A percentile compares a stretch with the other conserved stretches of the same genome.
Conservation (phyloP, 2,888 invertebrate genomes). For the Dryocosmus kuriphilus region DNA sequence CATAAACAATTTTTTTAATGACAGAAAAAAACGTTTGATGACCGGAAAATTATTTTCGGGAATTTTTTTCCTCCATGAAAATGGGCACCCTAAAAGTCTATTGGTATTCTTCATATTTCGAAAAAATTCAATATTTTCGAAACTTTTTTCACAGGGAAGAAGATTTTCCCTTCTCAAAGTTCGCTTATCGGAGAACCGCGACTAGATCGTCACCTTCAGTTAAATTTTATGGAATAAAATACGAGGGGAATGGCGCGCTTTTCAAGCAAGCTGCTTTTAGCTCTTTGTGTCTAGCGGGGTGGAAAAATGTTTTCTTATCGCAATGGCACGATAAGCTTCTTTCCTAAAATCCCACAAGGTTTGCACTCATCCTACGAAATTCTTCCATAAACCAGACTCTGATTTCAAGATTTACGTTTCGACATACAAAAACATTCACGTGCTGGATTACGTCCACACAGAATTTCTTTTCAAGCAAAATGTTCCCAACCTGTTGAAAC, state of each 20-base stretch:
- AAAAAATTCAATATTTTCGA: no score
- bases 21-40: no score
- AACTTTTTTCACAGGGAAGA: not conserved
- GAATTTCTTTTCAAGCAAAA: not conserved
- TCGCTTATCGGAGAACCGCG: not conserved
- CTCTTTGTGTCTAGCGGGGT: not conserved
- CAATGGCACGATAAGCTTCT: constrained; percentile 37
- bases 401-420: constrained; percentile 20
- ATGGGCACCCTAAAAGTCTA: no score
- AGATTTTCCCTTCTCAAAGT: not conserved
- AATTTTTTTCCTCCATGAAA: no score
- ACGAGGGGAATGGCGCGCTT: not conserved
- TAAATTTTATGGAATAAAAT: constrained; percentile 22
- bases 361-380: not conserved
- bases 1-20: no score
- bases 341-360: constrained; percentile 35
- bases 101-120: no score
- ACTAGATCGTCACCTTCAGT: not conserved
- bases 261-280: constrained; percentile 12
- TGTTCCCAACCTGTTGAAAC: not conserved
- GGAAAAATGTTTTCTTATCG: constrained; percentile 38
- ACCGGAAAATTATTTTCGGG: no score
- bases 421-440: constrained; percentile 14
- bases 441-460: not conserved
- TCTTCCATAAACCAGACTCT: constrained; percentile 8